Evolutionary conservation across 2,888 invertebrate species (phyloP).

Genomic region (Arge pagana): DNA sequence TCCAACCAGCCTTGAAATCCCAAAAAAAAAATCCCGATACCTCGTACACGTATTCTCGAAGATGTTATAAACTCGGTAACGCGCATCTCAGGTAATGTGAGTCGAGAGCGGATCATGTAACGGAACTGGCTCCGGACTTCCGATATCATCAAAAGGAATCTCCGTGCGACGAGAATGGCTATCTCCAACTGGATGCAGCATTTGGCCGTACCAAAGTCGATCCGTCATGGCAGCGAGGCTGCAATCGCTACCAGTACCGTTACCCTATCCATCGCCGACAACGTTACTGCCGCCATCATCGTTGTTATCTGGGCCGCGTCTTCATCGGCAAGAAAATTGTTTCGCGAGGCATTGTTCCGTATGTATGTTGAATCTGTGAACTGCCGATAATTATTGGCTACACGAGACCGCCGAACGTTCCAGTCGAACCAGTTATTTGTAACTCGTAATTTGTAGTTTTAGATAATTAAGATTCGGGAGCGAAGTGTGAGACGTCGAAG

Average conservation of each 20-base stretch:
- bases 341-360: conserved; percentile 54
- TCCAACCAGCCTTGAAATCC: not conserved
- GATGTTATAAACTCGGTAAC: not conserved
- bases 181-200: conserved; percentile 20
- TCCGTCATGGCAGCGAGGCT: no score
- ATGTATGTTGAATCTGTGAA: conserved; percentile 53
- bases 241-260: conserved; percentile 2
- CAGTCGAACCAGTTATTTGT: no score
- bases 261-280: no score
- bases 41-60: not conserved
- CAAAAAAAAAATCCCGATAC: not conserved
- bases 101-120: conserved; percentile 59
- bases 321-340: conserved; percentile 41
- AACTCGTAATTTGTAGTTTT: no score
- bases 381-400: conserved; percentile 3
- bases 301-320: conserved; percentile 38
- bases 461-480: no score
- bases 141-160: conserved; percentile 30
- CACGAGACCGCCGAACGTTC: no score
- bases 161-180: conserved; percentile 34
- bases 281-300: conserved; percentile 32
- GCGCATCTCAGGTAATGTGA: conserved; percentile 58
- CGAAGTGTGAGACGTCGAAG: no score
- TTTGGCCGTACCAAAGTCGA: conserved; percentile 11
- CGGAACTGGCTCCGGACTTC: conserved; percentile 37